Evolutionary conservation across 2,888 invertebrate species (phyloP), one percentile per base, ranked within the genome.

Genomic region (Epistrophe grossulariae): DNA sequence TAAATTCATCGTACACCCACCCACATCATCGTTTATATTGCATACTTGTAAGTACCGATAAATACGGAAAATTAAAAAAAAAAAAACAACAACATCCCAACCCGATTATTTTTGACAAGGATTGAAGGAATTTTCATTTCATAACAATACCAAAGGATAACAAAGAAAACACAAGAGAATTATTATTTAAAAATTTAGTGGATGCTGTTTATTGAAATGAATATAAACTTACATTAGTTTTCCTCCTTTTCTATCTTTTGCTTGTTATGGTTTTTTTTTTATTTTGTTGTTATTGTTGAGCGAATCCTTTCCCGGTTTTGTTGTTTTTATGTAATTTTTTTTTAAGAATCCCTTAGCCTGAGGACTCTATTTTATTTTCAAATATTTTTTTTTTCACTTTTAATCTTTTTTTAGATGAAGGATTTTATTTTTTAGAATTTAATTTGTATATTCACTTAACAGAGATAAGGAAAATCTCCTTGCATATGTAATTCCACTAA

Each of bases 171-270:
- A 57, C 9, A 59, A 45, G 38, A 50, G 24, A 31, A 43, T 13
- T 15, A 40, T 11, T 11, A 40, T 31, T 7, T 11, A 13, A 17
- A 48, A 43, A 43, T 43, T 15, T 4, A 43, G n/a, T 4, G 52
- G 24, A 62, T 62, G 40, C 28, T 43, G 11, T n/a, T 38, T 60
- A 17, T 38, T 24, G 24, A 45, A 76, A 45, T 15, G 19, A 35
- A 64, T 72, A 85, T 50, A 62, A 78, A 84, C 84, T 84, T 78
- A 85, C 82, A 64, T 45, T 57, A 48, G 60, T 55, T 70, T 70
- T 68, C 50, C 17, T 70, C 40, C 15, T 38, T 8, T 38, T 50
- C n/a, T 50, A 11, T 60, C 11, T 11, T 9, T 57, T 31, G 35
- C 13, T 40, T 40, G 35, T 24, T 38, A 10, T 13, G 24, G 3